Evolutionary conservation across 2,888 invertebrate species (phyloP), one percentile per base, ranked within the genome.

Genomic region (Calameuta pallipes): DNA sequence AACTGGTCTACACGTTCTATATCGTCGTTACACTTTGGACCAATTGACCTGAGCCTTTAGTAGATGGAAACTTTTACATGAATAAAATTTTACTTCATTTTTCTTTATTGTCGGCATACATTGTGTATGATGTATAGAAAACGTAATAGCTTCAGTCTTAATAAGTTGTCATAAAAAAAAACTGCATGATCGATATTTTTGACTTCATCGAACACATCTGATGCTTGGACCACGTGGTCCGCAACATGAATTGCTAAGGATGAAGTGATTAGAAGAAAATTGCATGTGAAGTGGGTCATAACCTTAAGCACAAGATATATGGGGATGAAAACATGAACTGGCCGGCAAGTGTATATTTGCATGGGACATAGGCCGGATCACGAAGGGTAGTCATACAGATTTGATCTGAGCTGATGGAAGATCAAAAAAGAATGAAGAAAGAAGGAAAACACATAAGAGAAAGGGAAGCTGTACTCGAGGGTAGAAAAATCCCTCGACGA

Each of bases 401-500:
- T 56, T 56, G 41, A 56, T 23, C 41, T 23, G 41, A 56, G 23
- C 41, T 23, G 41, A 56, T 56, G 41, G 41, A 56, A 56, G 23
- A 56, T 56, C 23, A 56, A 56, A 56, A 56, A 37, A 37, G 23
- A 56, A 56, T 56, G 75, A 76, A 36, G 80, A 81, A 80, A 79
- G 79, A 84, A 77, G 76, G 76, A 77, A 82, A 75, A 75, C 30
- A 9, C 15, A 56, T 56, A 56, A 23, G 15, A 23, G 11, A 36
- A 78, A 81, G 78, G 76, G 78, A 77, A 82, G 79, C 35, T 15
- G 41, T 75, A 73, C 56, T 83, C 73, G 33, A 79, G 78, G 81
- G 80, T 80, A 41, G 78, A 76, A 84, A 81, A 82, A 81, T 83
- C 80, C 78, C 74, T 78, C 36, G 74, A 71, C 71, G 71, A 56